A percentile compares a stretch with the other conserved stretches of the same genome.
Evolutionary conservation across 2,888 invertebrate genomes (phyloP).

Genomic region (Blastobasis adustella): DNA sequence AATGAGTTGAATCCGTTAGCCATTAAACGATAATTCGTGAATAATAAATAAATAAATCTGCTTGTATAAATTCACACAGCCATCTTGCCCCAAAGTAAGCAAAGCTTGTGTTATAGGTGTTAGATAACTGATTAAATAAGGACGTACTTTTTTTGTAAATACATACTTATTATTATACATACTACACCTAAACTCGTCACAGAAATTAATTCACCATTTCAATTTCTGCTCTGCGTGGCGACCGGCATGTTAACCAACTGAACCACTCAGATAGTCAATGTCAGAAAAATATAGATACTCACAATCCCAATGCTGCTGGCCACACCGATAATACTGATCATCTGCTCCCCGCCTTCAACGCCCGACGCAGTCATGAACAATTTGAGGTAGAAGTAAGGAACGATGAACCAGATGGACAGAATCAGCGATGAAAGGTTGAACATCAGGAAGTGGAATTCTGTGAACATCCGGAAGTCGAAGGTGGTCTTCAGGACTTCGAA

Average conservation of each 20-base stretch:
- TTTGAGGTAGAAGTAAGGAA: constrained; percentile 92
- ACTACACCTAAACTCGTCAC: too few species aligned
- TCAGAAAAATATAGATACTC: constrained; percentile 32
- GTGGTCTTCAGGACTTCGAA: constrained; percentile 79
- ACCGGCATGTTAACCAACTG: not conserved
- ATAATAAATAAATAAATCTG: too few species aligned
- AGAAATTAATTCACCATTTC: too few species aligned
- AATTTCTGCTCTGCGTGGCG: too few species aligned
- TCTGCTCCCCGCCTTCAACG: constrained; percentile 81
- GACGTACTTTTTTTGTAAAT: too few species aligned
- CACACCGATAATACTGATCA: constrained; percentile 90
- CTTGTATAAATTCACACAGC: too few species aligned
- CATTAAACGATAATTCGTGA: too few species aligned
- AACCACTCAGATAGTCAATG: not conserved
- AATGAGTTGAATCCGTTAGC: too few species aligned
- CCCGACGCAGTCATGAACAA: constrained; percentile 75
- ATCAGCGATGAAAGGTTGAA: constrained; percentile 90
- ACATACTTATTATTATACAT: too few species aligned
- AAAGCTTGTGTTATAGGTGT: too few species aligned
- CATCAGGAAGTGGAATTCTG: constrained; percentile 85
- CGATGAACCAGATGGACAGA: constrained; percentile 94
- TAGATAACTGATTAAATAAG: too few species aligned
- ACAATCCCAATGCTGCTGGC: constrained; percentile 93
- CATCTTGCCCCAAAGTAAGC: too few species aligned
- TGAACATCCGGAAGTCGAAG: constrained; percentile 87